A percentile compares a stretch with the other conserved stretches of the same genome.
phyloP scores from a whole-genome alignment of 2,797 vertebrate genomes.

The Tragopan temminckii region DNA sequence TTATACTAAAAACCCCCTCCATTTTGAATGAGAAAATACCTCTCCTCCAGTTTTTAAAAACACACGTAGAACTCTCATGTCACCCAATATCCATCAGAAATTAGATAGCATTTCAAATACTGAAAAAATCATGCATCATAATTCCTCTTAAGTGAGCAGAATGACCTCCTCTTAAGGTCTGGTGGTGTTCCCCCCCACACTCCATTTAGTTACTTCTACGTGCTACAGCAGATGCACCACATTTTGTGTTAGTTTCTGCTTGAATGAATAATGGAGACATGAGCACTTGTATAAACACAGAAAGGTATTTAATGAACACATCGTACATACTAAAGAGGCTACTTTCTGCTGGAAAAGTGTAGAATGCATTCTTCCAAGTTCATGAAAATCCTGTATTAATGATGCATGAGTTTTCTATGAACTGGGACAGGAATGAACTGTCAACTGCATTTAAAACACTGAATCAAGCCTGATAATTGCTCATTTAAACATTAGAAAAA shows the following conservation, averaged over 20 bases:
- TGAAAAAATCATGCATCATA: neutral
- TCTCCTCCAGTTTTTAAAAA: constrained; percentile 1
- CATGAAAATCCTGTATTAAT: constrained; percentile 58
- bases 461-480: neutral
- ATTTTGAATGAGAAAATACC: neutral
- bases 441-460: constrained; percentile 36
- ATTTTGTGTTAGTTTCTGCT: constrained; percentile 57
- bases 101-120: constrained; percentile 17
- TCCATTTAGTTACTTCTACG: neutral
- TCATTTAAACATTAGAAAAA: neutral
- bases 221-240: constrained; percentile 37
- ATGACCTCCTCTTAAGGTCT: neutral
- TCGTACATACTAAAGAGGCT: constrained; percentile 52
- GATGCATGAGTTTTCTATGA: constrained; percentile 52
- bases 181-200: neutral
- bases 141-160: constrained; percentile 18
- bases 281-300: constrained; percentile 71
- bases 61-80: neutral
- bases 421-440: constrained; percentile 29
- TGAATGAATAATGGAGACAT: constrained; percentile 62
- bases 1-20: neutral
- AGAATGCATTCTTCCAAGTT: constrained; percentile 55
- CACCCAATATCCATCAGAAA: constrained; percentile 35
- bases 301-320: constrained; percentile 72
- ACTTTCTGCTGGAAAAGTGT: constrained; percentile 31